A percentile compares a stretch with the other conserved stretches of the same genome.
Conservation (phyloP, 2,797 vertebrate species). For the Pseudochromis fuscus region DNA sequence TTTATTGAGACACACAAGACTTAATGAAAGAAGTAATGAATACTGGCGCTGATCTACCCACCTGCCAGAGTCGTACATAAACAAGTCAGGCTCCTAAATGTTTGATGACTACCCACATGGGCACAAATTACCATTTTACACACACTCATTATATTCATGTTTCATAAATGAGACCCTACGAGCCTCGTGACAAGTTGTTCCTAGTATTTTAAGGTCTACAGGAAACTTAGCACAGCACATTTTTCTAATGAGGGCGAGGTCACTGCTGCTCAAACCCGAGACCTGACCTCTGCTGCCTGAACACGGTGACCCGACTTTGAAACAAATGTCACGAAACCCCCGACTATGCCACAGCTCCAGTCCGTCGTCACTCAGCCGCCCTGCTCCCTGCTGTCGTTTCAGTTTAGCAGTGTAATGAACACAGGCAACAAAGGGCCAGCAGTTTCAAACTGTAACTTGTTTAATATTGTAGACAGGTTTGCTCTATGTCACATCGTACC, state of each 20-base stretch:
- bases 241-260: conserved; percentile 38
- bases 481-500: not conserved
- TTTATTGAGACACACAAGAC: not conserved
- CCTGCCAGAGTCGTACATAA: conserved; percentile 33
- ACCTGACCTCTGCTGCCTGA: conserved; percentile 24
- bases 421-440: not conserved
- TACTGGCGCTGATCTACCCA: conserved; percentile 27
- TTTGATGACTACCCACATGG: conserved; percentile 37
- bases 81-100: conserved; percentile 35
- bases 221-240: conserved; percentile 2
- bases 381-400: not conserved
- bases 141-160: conserved; percentile 24
- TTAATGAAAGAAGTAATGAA: conserved; percentile 24
- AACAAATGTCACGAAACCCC: conserved; percentile 34
- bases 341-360: conserved; percentile 11
- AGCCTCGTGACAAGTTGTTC: not conserved
- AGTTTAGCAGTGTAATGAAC: not conserved
- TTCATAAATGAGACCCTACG: conserved; percentile 21
- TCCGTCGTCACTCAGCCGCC: conserved; percentile 12
- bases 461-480: not conserved
- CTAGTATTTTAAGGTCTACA: not conserved
- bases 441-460: not conserved
- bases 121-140: conserved; percentile 48
- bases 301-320: conserved; percentile 38
- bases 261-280: conserved; percentile 9